Percentiles rank a stretch among this genome's conserved stretches.
phyloP scores from a whole-genome alignment of 2,888 invertebrate genomes.

The Subacronicta megacephala region DNA sequence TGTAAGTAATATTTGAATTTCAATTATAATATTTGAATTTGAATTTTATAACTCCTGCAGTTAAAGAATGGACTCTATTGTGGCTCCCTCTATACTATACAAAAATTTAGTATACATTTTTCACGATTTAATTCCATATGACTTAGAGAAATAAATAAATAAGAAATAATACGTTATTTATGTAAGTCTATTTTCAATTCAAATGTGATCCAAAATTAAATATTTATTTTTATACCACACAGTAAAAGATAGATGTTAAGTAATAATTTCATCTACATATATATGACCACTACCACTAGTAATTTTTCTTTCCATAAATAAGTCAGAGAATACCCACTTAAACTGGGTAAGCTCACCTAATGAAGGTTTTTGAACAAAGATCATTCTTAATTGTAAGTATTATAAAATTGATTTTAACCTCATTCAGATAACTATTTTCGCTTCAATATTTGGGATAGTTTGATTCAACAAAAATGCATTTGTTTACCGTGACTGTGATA shows the following conservation, averaged over 20 bases:
- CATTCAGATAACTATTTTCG: conserved; percentile 2
- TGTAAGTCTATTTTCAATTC: too few relatives aligned
- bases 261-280: too few relatives aligned
- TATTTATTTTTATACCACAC: too few relatives aligned
- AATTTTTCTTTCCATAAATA: too few relatives aligned
- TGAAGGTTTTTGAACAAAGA: not conserved
- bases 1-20: conserved; percentile 10
- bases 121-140: too few relatives aligned
- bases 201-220: too few relatives aligned
- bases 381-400: not conserved
- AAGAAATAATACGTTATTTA: too few relatives aligned
- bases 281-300: too few relatives aligned
- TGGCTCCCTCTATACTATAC: not conserved
- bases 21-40: conserved; percentile 6
- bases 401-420: not conserved
- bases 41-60: conserved; percentile 7
- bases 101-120: not conserved
- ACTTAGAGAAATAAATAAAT: too few relatives aligned
- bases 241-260: too few relatives aligned
- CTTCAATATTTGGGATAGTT: conserved; percentile 44
- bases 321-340: too few relatives aligned
- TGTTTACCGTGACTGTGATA: conserved; percentile 87
- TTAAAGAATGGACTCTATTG: conserved; percentile 10
- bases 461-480: conserved; percentile 74
- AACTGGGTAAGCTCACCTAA: too few relatives aligned